Conservation (phyloP, 2,888 invertebrate genomes). For the Argyresthia albistria region DNA sequence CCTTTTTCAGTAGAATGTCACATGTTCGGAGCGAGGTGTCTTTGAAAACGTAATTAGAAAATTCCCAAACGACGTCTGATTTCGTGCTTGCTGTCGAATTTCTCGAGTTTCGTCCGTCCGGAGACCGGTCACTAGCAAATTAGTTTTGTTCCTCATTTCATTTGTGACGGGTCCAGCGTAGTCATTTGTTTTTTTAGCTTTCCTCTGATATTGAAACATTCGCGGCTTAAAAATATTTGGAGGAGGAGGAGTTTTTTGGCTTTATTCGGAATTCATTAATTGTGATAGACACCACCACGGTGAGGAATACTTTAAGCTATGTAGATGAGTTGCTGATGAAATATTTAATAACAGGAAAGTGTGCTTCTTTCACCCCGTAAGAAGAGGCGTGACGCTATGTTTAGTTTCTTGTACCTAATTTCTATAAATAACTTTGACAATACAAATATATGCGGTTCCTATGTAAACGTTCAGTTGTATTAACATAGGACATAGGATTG, state of each 20-base stretch:
- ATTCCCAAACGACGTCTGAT: constrained; percentile 60
- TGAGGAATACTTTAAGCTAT: too few species aligned
- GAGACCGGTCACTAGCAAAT: constrained; percentile 32
- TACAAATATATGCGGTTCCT: constrained; percentile 12
- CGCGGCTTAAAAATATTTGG: too few species aligned
- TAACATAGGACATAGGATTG: constrained; percentile 2
- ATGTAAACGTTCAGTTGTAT: not conserved
- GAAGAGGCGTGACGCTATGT: too few species aligned
- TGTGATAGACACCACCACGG: too few species aligned
- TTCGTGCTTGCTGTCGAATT: constrained; percentile 33
- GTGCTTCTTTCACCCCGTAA: too few species aligned
- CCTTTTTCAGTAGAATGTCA: constrained; percentile 64
- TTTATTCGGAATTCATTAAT: too few species aligned
- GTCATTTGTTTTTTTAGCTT: too few species aligned
- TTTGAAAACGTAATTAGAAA: constrained; percentile 72
- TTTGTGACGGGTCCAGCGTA: not conserved
- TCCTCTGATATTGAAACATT: too few species aligned
- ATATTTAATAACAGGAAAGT: too few species aligned
- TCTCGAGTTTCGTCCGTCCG: constrained; percentile 20
- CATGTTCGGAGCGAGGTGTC: constrained; percentile 68
- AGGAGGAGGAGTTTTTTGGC: too few species aligned
- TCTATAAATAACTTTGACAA: constrained; percentile 18
- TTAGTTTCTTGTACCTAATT: not conserved
- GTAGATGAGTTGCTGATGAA: too few species aligned
- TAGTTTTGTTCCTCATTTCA: constrained; percentile 43